Base-by-base conservation (phyloP, 2,888 invertebrate genomes). In the Drosophila buzzatii region DNA sequence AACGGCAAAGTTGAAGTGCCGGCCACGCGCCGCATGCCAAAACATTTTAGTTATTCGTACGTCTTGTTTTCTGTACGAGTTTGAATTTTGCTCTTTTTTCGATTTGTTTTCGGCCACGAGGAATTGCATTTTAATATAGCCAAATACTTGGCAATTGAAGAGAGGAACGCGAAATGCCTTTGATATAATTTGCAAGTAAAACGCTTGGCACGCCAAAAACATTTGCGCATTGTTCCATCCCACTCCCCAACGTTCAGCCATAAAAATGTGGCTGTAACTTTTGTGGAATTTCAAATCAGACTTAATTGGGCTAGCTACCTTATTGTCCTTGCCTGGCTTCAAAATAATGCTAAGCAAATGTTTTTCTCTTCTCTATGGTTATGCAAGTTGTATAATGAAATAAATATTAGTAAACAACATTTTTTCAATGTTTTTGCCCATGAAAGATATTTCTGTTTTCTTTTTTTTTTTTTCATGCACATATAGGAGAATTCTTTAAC, bases 111-210 rank as follows among this genome's bases (percentile, higher is more conserved):
- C 74, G 52, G 61, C 63, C 68, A 45, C 57, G 63, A 70, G 51
- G 65, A 82, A 83, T 76, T 76, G 80, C 80, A 76, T 67, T 83
- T 81, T 67, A 68, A 81, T 73, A 70, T 39, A 18, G 12, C n/a
- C 47, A 73, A 70, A 72, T 62, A 47, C 27, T 61, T 66, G 52
- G 3, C 39, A 51, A 63, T 64, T 60, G 83, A 57, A 52, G 53
- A 33, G 64, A 56, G 60, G 20, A 70, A 76, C 79, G 81, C 81
- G 72, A 84, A 81, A 74, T 76, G 68, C 58, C 84, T 89, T 88
- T 84, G 83, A 84, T 83, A 71, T 70, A 74, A 78, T 84, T 88
- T 85, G 77, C 75, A 80, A 85, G 71, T 70, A 72, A 70, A 82
- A 70, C 62, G 72, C 72, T 57, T 35, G 71, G 80, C 83, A 68